Conservation (phyloP, 2,113 vertebrate genomes). For the Lepisosteus oculatus region DNA sequence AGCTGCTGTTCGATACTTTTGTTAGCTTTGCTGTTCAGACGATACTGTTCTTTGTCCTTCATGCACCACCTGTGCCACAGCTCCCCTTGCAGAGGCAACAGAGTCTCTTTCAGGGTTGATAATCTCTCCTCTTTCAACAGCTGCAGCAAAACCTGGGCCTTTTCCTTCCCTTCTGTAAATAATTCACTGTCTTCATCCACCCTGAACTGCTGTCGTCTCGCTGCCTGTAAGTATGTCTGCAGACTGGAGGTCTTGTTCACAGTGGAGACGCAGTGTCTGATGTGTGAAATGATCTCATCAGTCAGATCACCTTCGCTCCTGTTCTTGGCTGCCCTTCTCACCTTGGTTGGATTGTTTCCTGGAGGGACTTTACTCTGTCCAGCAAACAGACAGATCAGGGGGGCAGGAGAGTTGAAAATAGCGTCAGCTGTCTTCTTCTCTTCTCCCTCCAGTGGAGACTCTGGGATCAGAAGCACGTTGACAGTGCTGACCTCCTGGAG, state of each 20-base stretch:
- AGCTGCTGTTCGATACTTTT: constrained; percentile 49
- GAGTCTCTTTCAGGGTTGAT: constrained; percentile 36
- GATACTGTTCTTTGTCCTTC: constrained; percentile 47
- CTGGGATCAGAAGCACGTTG: too few species aligned
- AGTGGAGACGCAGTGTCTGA: not conserved
- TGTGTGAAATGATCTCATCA: too few species aligned
- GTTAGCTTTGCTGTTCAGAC: constrained; percentile 43
- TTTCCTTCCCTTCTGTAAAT: constrained; percentile 26
- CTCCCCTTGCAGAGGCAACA: constrained; percentile 48
- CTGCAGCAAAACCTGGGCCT: not conserved
- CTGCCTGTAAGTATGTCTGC: constrained; percentile 25
- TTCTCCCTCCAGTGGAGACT: too few species aligned
- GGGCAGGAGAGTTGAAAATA: too few species aligned
- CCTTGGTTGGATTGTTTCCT: too few species aligned
- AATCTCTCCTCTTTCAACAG: not conserved
- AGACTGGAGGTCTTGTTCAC: too few species aligned
- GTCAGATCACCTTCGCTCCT: too few species aligned
- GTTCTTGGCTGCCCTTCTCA: too few species aligned
- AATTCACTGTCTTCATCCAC: constrained; percentile 46
- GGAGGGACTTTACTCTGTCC: too few species aligned
- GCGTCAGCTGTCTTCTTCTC: too few species aligned
- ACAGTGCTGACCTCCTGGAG: too few species aligned
- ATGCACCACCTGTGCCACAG: constrained; percentile 46
- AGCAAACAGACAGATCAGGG: too few species aligned
- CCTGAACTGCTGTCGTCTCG: constrained; percentile 17